phyloP scores from a whole-genome alignment of 2,888 invertebrate species.

The Andrena minutula region DNA sequence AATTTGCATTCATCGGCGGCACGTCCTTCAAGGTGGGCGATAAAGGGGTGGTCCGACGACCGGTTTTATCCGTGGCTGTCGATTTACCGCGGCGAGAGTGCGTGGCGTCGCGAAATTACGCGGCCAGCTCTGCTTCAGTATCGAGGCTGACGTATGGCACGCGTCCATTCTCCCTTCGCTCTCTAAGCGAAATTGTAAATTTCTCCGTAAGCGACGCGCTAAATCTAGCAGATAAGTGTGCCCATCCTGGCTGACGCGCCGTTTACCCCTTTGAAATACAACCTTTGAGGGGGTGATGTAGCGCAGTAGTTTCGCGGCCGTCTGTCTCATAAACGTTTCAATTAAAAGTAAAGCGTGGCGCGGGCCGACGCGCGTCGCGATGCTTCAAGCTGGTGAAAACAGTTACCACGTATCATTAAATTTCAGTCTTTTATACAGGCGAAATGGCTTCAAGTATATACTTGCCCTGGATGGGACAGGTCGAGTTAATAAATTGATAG shows the following conservation, averaged over 20 bases:
- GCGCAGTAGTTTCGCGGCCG: conserved; percentile 11
- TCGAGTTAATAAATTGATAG: too few species aligned
- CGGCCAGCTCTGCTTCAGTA: conserved; percentile 18
- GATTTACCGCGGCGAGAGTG: conserved; percentile 35
- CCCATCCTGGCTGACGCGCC: conserved; percentile 33
- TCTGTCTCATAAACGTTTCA: conserved; percentile 48
- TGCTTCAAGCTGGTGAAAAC: background rate
- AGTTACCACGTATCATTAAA: background rate
- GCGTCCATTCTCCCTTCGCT: conserved; percentile 34
- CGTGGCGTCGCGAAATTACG: conserved; percentile 44
- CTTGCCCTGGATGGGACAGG: too few species aligned
- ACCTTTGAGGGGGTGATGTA: conserved; percentile 22
- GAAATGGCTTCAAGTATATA: too few species aligned
- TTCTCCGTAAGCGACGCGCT: conserved; percentile 44
- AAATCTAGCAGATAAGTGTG: conserved; percentile 58
- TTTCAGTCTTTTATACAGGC: too few species aligned
- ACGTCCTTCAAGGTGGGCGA: background rate
- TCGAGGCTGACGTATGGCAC: conserved; percentile 40
- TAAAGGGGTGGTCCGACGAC: conserved; percentile 14
- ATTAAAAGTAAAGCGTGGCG: conserved; percentile 34
- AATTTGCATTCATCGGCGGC: background rate
- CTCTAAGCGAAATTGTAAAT: conserved; percentile 48
- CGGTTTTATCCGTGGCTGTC: background rate
- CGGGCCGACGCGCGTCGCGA: background rate
- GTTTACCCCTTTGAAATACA: conserved; percentile 54